Conservation (phyloP, 2,797 vertebrate genomes). For the Malurus leucopterus region DNA sequence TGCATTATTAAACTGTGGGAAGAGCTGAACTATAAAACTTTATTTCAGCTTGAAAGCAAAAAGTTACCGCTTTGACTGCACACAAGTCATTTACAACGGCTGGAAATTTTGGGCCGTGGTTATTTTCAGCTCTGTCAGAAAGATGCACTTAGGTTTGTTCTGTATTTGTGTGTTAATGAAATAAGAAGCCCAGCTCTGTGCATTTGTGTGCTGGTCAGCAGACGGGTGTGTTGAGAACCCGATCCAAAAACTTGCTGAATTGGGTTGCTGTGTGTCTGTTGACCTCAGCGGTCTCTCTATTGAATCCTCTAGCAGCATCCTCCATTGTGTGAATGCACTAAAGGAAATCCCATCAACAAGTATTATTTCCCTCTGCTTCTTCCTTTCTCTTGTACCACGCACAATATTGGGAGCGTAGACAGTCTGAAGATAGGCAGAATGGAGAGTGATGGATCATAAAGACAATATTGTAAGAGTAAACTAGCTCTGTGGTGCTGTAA, state of each 20-base stretch:
- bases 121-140: not conserved
- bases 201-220: not conserved
- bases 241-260: not conserved
- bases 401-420: not conserved
- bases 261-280: not conserved
- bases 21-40: constrained; percentile 14
- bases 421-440: not conserved
- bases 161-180: not conserved
- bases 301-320: constrained; percentile 22
- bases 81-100: not conserved
- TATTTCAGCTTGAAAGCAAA: not conserved
- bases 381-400: not conserved
- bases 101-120: not conserved
- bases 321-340: constrained; percentile 17
- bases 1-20: not conserved
- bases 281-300: constrained; percentile 4
- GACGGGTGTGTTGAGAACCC: not conserved
- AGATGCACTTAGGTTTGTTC: not conserved
- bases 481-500: constrained; percentile 27
- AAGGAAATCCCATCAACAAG: constrained; percentile 59
- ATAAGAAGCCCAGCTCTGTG: not conserved
- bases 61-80: not conserved
- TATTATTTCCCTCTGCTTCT: constrained; percentile 32
- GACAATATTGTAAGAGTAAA: constrained; percentile 6
- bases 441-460: constrained; percentile 43